Conservation (phyloP, 1,140 invertebrate species). For the Neuroterus valhalla region DNA sequence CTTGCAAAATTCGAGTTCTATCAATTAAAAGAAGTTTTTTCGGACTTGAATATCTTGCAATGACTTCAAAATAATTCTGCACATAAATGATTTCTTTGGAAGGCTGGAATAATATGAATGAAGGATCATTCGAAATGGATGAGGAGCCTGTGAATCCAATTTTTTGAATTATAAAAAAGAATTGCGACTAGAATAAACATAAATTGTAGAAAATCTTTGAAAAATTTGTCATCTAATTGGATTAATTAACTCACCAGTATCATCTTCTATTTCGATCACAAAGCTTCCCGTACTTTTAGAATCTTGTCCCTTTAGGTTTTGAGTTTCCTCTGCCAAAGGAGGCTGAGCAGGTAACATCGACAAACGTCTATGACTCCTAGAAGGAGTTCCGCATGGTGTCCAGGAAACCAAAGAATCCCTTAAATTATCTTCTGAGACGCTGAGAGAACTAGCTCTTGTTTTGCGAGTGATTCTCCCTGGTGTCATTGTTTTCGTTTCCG, state of each 20-base stretch:
- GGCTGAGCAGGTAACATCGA: slow-evolving; percentile 4
- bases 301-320: background rate
- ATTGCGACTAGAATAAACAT: background rate
- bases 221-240: background rate
- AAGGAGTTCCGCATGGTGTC: background rate
- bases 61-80: no score
- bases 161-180: background rate
- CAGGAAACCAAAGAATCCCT: background rate
- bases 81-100: no score
- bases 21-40: no score
- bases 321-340: slow-evolving; percentile 1
- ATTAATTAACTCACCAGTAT: slow-evolving; percentile 6
- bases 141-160: background rate
- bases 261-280: slow-evolving; percentile 1
- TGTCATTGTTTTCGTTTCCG: slow-evolving; percentile 19
- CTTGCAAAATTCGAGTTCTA: no score
- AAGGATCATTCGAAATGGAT: no score
- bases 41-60: no score
- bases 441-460: slow-evolving; percentile 17
- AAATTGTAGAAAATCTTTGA: background rate
- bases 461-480: slow-evolving; percentile 7
- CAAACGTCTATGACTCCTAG: background rate
- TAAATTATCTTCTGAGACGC: background rate
- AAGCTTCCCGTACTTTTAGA: background rate
- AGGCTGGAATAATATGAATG: no score